phyloP scores from a whole-genome alignment of 2,113 vertebrate species.

The Micronycteris hirsuta region DNA sequence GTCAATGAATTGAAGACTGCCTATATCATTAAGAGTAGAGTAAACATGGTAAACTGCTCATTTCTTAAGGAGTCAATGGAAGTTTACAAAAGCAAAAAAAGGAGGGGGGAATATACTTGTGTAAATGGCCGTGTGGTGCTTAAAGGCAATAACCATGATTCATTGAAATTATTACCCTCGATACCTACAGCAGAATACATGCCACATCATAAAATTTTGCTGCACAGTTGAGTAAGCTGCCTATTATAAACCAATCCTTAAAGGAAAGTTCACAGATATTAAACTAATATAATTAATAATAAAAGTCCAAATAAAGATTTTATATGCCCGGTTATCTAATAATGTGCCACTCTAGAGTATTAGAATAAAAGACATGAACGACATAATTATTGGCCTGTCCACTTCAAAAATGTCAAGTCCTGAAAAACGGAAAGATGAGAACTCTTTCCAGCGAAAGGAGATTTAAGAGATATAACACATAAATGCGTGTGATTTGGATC shows the following conservation, averaged over 20 bases:
- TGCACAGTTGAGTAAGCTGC: not conserved
- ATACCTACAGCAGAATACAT: not conserved
- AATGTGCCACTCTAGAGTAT: not conserved
- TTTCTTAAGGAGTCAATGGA: not conserved
- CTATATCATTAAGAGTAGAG: not conserved
- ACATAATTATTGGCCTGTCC: not conserved
- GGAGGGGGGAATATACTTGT: not conserved
- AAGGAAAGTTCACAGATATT: slow-evolving; percentile 23
- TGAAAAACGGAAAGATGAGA: not conserved
- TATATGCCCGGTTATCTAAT: not conserved
- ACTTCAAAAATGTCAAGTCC: not conserved
- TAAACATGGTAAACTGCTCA: not conserved
- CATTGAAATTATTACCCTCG: not conserved
- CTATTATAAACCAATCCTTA: slow-evolving; percentile 3
- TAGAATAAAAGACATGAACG: not conserved
- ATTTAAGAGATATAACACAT: not conserved
- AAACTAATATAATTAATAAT: not conserved
- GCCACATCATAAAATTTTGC: not conserved
- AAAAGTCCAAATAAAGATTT: slow-evolving; percentile 12
- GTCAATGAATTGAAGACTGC: not conserved
- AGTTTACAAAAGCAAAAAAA: not conserved
- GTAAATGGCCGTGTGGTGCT: not conserved
- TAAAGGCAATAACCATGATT: not conserved
- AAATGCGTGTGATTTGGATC: not conserved
- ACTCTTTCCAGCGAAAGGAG: not conserved